Percentiles rank a stretch among this genome's conserved stretches.
phyloP scores from a whole-genome alignment of 2,888 invertebrate genomes.

The Acheta domesticus region DNA sequence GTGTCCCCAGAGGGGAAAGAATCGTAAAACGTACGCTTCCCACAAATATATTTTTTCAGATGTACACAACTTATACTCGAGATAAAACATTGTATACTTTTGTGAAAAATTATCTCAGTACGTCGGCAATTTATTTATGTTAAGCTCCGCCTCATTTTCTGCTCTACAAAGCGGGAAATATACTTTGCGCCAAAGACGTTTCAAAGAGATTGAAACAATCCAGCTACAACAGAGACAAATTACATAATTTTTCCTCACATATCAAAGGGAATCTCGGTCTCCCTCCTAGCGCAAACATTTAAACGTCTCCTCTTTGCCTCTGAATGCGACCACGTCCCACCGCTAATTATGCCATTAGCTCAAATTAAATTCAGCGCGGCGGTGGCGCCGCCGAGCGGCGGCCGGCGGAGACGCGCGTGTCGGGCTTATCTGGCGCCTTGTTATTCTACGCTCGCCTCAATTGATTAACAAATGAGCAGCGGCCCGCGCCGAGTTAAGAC shows the following conservation, averaged over 20 bases:
- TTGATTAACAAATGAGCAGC: constrained; percentile 23
- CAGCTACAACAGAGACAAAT: not conserved
- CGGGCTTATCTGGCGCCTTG: constrained; percentile 18
- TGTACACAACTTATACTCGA: too few species aligned
- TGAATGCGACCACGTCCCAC: not conserved
- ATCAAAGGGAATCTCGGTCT: not conserved
- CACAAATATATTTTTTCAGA: too few species aligned
- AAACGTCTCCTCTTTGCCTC: not conserved
- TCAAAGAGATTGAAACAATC: not conserved
- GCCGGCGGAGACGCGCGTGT: not conserved
- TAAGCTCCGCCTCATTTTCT: not conserved
- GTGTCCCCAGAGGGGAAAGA: too few species aligned
- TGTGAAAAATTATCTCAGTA: not conserved
- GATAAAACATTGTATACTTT: not conserved
- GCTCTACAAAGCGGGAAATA: not conserved
- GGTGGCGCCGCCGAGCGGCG: not conserved
- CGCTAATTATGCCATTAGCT: constrained; percentile 37
- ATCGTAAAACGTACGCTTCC: too few species aligned
- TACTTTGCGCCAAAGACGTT: not conserved
- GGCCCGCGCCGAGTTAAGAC: constrained; percentile 18
- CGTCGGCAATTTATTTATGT: not conserved
- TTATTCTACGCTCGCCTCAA: constrained; percentile 24
- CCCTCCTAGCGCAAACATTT: not conserved
- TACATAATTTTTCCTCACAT: not conserved
- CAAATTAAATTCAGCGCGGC: constrained; percentile 36